Base-by-base conservation (phyloP, 2,113 vertebrate species). In the Odontesthes bonariensis region DNA sequence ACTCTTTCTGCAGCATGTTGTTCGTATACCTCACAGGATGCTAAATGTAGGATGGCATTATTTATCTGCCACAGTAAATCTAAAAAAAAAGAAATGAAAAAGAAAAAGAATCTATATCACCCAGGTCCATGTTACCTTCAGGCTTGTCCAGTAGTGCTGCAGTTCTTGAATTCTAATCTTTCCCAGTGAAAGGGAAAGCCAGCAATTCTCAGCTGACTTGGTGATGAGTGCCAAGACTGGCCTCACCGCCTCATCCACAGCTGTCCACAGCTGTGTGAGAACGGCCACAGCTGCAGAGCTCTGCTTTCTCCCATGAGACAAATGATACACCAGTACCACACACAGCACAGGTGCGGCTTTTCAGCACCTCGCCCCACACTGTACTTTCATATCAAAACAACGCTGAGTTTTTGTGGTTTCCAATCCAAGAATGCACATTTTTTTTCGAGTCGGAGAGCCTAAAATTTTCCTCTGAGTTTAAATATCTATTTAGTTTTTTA, bases 261-360 rank as follows among this genome's bases (percentile, higher is more conserved):
- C 87, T 89, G 90, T 49, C 75, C 79, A 70, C 89, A 90, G 90
- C 87, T 90, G 90, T 82, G 79, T 46, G 66, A 49, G 67, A 75
- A 86, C 82, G n/a, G 65, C 81, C 77, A 75, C 89, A 88, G 87
- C 88, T 91, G 91, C 86, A 47, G 75, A 67, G 72, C 77, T 68
- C 55, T 35, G 10, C 63, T 76, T 60, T 23, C 53, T 86, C 87
- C 71, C 79, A 57, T 59, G 77, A 88, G 81, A 85, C 55, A 87
- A 81, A 88, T 60, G 84, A 85, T 85, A 80, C 67, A 32, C 75
- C 61, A 64, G 86, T 87, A 84, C 83, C 70, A 55, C 79, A 77
- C 77, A 72, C 74, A 44, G 69, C 81, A 81, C 77, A 72, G 61
- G 49, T 52, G 58, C 27, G 35, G 44, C 78, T 81, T 81, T 75